phyloP scores from a whole-genome alignment of 2,797 vertebrate species.

The Fratercula arctica region DNA sequence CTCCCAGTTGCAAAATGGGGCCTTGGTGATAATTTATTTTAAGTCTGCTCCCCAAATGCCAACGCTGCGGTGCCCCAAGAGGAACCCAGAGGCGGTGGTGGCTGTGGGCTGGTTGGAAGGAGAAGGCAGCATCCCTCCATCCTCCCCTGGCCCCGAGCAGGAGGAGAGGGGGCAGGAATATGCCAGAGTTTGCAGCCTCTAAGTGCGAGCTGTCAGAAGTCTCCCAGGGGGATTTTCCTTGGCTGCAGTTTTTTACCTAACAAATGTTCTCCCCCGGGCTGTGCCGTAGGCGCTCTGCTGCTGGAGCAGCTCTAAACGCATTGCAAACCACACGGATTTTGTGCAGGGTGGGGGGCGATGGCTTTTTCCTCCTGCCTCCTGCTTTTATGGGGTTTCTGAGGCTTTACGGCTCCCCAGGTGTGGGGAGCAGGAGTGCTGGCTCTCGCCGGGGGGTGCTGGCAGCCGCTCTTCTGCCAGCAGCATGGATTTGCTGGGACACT shows the following conservation, averaged over 20 bases:
- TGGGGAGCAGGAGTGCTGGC: not conserved
- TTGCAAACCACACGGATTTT: not conserved
- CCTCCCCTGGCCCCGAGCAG: not conserved
- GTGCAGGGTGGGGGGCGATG: not conserved
- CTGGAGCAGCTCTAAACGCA: slow-evolving; percentile 33
- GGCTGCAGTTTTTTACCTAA: slow-evolving; percentile 23
- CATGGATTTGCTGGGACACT: not conserved
- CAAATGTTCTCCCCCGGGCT: slow-evolving; percentile 13
- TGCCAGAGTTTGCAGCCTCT: accelerated
- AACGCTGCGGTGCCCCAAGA: not conserved
- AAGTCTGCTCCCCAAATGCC: not conserved
- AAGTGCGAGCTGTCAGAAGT: not conserved
- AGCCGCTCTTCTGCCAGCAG: not conserved
- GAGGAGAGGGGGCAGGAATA: not conserved
- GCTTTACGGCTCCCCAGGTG: slow-evolving; percentile 28
- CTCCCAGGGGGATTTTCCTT: slow-evolving; percentile 23
- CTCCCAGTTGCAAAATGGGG: accelerated
- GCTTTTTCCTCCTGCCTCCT: not conserved
- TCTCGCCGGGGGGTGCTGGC: not conserved
- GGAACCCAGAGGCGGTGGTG: not conserved
- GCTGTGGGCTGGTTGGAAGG: not conserved
- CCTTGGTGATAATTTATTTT: not conserved
- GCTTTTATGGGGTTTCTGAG: slow-evolving; percentile 50
- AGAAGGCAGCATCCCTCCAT: not conserved
- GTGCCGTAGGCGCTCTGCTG: not conserved